Evolutionary conservation across 1,140 invertebrate species (phyloP), one percentile per base, ranked within the genome.

Genomic region (Chymomyza costata): DNA sequence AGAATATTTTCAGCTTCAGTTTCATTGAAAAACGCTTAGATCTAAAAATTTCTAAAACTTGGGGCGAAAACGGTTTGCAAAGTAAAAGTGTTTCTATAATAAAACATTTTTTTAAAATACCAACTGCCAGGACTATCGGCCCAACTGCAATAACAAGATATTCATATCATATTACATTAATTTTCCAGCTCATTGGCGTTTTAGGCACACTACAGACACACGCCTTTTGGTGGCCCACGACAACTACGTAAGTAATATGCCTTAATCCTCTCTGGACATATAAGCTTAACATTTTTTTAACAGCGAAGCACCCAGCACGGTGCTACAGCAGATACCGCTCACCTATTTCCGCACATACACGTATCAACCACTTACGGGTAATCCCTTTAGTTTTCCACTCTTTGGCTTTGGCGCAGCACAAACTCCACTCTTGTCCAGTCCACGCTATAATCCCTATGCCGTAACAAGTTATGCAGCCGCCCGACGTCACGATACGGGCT

Each of bases 271-370:
- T 7, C 1, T 18, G 2, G 1, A 0, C 2, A 6, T 40, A 6
- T 1, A 8, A 19, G 0, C 6, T n/a, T 30, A 15, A 3, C 5
- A 14, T 21, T 16, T 7, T 48, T 2, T 11, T 2, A 3, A 1
- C 30, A 84, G 82, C 2, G 78, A 82, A 57, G 25, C 71, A 1
- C 69, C 80, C 0, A 49, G 53, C 8, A 28, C 46, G 15, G 28
- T 80, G 30, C 35, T 84, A 30, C 83, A 84, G 13, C 82, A 84
- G 44, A 84, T 84, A 0, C 82, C 82, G 1, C 54, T 84, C 11
- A 84, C 82, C 31, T 84, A 84, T 28, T 84, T 84, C 43, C 82
- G 82, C 13, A 84, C 82, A 0, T 84, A 84, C 46, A 84, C 82
- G 3, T 84, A 84, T 28, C 82, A 83, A 34, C 82, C 78, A 1